Evolutionary conservation across 2,888 invertebrate genomes (phyloP).

Genomic region (Bhutanitis thaidina): DNA sequence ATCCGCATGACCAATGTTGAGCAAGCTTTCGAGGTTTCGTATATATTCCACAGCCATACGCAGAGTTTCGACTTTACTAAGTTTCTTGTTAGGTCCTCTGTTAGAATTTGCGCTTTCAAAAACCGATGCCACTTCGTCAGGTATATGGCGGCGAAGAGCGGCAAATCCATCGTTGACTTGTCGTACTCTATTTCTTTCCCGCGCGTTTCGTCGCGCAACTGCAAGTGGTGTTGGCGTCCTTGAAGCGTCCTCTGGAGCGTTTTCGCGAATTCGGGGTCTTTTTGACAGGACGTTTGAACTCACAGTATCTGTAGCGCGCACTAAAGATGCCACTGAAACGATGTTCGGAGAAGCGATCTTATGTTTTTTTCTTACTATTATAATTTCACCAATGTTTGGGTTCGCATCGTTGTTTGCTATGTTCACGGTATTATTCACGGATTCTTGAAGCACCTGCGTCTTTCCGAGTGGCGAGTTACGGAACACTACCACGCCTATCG

Average conservation of each 20-base stretch:
- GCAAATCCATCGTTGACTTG: constrained; percentile 96
- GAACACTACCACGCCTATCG: constrained; percentile 80
- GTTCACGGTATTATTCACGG: constrained; percentile 80
- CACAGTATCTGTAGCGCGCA: constrained; percentile 55
- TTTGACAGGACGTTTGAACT: constrained; percentile 49
- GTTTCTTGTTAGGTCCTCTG: constrained; percentile 85
- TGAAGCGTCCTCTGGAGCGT: constrained; percentile 62
- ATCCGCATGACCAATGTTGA: constrained; percentile 83
- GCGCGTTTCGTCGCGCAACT: constrained; percentile 93
- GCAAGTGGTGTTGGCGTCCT: constrained; percentile 86
- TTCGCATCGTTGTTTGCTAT: constrained; percentile 67
- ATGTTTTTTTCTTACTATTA: constrained; percentile 76
- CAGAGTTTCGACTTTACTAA: constrained; percentile 93
- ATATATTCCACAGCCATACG: constrained; percentile 96
- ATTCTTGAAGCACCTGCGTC: constrained; percentile 83
- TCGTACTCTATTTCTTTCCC: constrained; percentile 95
- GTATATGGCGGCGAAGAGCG: constrained; percentile 91
- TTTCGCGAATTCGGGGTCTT: constrained; percentile 60
- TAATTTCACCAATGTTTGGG: constrained; percentile 67
- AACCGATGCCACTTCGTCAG: constrained; percentile 87
- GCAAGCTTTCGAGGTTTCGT: constrained; percentile 86
- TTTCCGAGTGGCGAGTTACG: constrained; percentile 80
- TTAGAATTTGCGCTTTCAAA: constrained; percentile 84
- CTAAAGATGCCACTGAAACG: constrained; percentile 67
- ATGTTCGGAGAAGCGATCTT: constrained; percentile 59